A percentile compares a stretch with the other conserved stretches of the same genome.
Evolutionary conservation across 2,797 vertebrate species (phyloP).

Genomic region (Valencia hispanica): DNA sequence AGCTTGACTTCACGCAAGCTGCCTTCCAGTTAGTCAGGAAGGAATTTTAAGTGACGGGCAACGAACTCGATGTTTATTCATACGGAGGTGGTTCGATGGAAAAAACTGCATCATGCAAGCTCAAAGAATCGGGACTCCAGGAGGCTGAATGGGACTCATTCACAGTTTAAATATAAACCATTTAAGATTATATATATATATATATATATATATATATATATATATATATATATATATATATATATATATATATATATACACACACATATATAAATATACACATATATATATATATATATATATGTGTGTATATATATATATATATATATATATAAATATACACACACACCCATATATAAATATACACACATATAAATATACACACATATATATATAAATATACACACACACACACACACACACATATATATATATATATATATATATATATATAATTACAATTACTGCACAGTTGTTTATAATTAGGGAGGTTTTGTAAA

Average conservation of each 20-base stretch:
- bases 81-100: constrained; percentile 52
- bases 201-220: too few relatives aligned
- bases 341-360: too few relatives aligned
- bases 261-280: too few relatives aligned
- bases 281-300: too few relatives aligned
- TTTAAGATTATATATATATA: not conserved
- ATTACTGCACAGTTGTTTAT: not conserved
- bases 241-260: too few relatives aligned
- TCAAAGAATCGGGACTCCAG: constrained; percentile 27
- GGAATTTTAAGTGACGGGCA: constrained; percentile 30
- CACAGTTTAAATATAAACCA: not conserved
- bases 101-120: constrained; percentile 34
- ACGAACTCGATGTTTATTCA: constrained; percentile 48
- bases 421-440: not conserved
- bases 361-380: too few relatives aligned
- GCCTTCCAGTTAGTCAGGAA: constrained; percentile 41
- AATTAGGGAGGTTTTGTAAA: not conserved
- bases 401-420: too few relatives aligned
- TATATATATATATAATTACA: not conserved
- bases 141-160: constrained; percentile 15
- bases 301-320: too few relatives aligned
- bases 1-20: constrained; percentile 39
- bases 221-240: too few relatives aligned
- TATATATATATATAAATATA: too few relatives aligned
- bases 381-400: not conserved